Evolutionary conservation across 2,888 invertebrate species (phyloP).

Genomic region (Cactoblastis cactorum): DNA sequence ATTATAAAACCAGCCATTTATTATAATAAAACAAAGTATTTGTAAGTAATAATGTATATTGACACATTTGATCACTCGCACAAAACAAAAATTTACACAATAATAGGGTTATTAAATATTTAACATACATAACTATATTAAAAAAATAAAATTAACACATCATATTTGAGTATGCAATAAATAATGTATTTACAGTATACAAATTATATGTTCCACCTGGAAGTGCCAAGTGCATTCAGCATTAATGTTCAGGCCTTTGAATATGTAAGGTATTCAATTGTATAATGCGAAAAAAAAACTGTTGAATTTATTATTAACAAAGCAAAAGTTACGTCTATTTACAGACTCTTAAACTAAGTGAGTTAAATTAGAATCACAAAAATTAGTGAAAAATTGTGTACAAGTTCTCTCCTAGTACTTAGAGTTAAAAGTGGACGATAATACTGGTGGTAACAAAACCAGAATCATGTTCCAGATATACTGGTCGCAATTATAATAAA

Average conservation of each 20-base stretch:
- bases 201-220: neutral
- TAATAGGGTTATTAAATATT: conserved; percentile 66
- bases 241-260: neutral
- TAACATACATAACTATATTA: conserved; percentile 69
- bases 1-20: neutral
- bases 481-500: conserved; percentile 10
- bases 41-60: conserved; percentile 74
- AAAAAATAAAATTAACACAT: conserved; percentile 58
- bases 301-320: neutral
- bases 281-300: neutral
- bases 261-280: neutral
- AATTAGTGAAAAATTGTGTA: conserved; percentile 2
- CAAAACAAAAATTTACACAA: conserved; percentile 75
- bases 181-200: conserved; percentile 46
- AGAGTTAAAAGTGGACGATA: neutral
- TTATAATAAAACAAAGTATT: conserved; percentile 47
- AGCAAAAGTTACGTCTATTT: conserved; percentile 6
- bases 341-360: neutral
- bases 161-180: conserved; percentile 50
- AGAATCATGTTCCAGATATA: conserved; percentile 5
- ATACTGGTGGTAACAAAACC: conserved; percentile 9
- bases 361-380: conserved; percentile 7
- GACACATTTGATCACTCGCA: conserved; percentile 74
- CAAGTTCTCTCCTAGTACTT: conserved; percentile 5
- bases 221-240: conserved; percentile 4